These are phyloP conservation scores for Melitaea cinxia DNA, from an alignment of 1,140 invertebrate species.

Conservation along the genomic window DNA sequence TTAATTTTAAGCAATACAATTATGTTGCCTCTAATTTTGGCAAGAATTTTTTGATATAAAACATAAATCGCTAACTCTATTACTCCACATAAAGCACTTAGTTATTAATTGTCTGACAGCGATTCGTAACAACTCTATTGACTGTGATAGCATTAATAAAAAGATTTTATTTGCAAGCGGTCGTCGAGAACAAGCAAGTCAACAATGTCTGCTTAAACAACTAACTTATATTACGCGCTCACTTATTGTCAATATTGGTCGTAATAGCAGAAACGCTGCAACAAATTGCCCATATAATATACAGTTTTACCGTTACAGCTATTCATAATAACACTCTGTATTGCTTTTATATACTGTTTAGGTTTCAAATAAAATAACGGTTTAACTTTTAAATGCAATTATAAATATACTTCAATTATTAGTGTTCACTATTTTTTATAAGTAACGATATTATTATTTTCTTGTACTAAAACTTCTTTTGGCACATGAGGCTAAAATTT, in stretches of 20 bases:
- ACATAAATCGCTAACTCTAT: neutral
- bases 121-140: constrained; percentile 19
- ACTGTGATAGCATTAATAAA: constrained; percentile 23
- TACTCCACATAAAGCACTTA: neutral
- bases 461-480: too few relatives aligned
- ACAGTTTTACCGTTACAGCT: neutral
- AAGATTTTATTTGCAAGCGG: neutral
- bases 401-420: too few relatives aligned
- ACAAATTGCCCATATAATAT: neutral
- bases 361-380: too few relatives aligned
- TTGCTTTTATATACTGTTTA: too few relatives aligned
- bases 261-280: neutral
- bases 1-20: too few relatives aligned
- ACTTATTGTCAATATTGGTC: neutral
- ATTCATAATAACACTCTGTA: too few relatives aligned
- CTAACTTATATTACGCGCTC: neutral
- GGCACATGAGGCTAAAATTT: too few relatives aligned
- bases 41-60: too few relatives aligned
- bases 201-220: constrained; percentile 1
- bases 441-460: too few relatives aligned
- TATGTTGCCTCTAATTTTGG: too few relatives aligned
- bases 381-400: too few relatives aligned
- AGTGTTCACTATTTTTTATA: too few relatives aligned
- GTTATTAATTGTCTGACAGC: constrained; percentile 19
- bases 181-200: neutral